phyloP scores from a whole-genome alignment of 2,797 vertebrate species.

The Acridotheres tristis region DNA sequence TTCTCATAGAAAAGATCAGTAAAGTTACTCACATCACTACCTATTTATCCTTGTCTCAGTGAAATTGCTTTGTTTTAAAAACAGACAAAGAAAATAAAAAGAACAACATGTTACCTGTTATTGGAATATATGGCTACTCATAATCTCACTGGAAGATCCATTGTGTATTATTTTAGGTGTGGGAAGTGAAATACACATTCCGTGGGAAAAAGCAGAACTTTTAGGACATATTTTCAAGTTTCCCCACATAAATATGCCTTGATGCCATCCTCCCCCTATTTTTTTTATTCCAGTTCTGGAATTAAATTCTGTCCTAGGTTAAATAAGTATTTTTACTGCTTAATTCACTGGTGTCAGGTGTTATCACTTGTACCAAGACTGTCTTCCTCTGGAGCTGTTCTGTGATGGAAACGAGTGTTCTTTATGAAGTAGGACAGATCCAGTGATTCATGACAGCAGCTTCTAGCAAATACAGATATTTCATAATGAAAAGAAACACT shows the following conservation, averaged over 20 bases:
- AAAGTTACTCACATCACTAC: background rate
- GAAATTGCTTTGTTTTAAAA: background rate
- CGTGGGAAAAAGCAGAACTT: background rate
- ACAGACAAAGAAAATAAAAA: background rate
- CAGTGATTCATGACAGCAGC: background rate
- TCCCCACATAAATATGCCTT: background rate
- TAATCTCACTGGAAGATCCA: background rate
- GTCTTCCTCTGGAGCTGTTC: background rate
- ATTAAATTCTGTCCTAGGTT: background rate
- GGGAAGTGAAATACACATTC: background rate
- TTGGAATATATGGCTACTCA: background rate
- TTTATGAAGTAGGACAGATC: background rate
- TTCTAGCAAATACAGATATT: background rate
- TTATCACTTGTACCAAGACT: background rate
- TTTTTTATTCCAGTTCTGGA: background rate
- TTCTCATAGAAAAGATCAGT: background rate
- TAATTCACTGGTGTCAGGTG: background rate
- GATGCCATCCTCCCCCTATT: background rate
- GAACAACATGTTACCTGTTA: fast-evolving
- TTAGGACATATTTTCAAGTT: background rate
- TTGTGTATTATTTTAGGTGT: background rate
- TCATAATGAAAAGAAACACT: background rate
- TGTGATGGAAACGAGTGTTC: background rate
- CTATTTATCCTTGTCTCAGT: background rate
- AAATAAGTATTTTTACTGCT: background rate